These are phyloP conservation scores for Aythya baeri DNA, from an alignment of 2,113 vertebrate genomes.

Conservation along the genomic window DNA sequence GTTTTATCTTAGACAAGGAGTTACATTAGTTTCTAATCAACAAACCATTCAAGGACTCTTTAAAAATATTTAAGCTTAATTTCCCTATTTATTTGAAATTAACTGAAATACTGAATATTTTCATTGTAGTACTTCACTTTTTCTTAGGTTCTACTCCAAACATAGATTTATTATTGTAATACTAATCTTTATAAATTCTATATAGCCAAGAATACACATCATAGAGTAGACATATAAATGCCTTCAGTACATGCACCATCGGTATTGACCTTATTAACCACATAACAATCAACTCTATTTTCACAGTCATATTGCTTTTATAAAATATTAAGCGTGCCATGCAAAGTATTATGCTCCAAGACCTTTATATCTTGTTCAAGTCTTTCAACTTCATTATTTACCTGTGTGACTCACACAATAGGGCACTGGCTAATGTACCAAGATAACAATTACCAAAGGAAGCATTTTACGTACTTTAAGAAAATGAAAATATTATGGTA, in stretches of 20 bases:
- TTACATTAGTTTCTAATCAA: slow-evolving; percentile 88
- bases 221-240: not conserved
- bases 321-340: not conserved
- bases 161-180: not conserved
- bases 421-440: not conserved
- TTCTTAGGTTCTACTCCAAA: slow-evolving; percentile 56
- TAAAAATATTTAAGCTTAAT: slow-evolving; percentile 82
- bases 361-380: not conserved
- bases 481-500: not conserved
- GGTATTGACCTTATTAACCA: not conserved
- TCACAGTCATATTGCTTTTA: not conserved
- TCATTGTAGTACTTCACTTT: slow-evolving; percentile 61
- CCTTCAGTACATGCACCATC: not conserved
- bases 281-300: too few relatives aligned
- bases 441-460: not conserved
- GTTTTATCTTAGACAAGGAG: slow-evolving; percentile 84
- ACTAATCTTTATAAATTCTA: not conserved
- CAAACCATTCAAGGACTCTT: slow-evolving; percentile 85
- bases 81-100: slow-evolving; percentile 81
- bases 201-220: not conserved
- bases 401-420: not conserved
- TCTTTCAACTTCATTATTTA: not conserved
- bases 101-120: slow-evolving; percentile 79
- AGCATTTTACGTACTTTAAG: not conserved
- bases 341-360: not conserved